A percentile compares a stretch with the other conserved stretches of the same genome.
phyloP scores from a whole-genome alignment of 1,140 invertebrate species.

The Diorhabda sublineata region DNA sequence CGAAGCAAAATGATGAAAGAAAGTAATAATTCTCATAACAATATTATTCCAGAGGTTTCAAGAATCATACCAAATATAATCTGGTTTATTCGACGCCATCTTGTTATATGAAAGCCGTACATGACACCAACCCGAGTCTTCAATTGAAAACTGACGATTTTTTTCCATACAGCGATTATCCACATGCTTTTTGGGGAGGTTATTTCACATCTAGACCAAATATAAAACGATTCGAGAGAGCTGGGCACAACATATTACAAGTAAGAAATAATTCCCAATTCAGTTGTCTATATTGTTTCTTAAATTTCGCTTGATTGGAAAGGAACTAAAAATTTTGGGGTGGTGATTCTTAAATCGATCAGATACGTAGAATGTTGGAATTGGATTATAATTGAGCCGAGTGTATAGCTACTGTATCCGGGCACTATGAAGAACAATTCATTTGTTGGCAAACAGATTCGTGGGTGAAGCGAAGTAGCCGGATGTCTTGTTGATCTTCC shows the following conservation, averaged over 20 bases:
- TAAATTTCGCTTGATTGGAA: too few species aligned
- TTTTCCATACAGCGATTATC: slow-evolving; percentile 80
- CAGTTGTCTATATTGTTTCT: too few species aligned
- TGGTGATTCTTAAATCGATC: too few species aligned
- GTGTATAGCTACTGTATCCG: too few species aligned
- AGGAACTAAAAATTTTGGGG: too few species aligned
- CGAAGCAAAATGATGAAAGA: too few species aligned
- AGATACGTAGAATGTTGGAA: too few species aligned
- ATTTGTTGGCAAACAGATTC: too few species aligned
- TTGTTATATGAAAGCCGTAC: slow-evolving; percentile 66
- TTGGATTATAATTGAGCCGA: too few species aligned
- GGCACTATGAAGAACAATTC: too few species aligned
- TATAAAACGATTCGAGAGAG: slow-evolving; percentile 60
- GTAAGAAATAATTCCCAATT: slow-evolving; percentile 45
- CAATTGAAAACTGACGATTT: slow-evolving; percentile 53
- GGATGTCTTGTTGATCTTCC: too few species aligned
- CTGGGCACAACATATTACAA: slow-evolving; percentile 64
- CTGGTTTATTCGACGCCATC: slow-evolving; percentile 74
- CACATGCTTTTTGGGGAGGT: slow-evolving; percentile 76
- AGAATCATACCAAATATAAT: slow-evolving; percentile 59
- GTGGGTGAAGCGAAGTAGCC: too few species aligned
- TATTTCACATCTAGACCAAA: slow-evolving; percentile 74
- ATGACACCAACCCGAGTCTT: slow-evolving; percentile 38
- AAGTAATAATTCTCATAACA: not conserved
- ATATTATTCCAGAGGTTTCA: slow-evolving; percentile 51